phyloP scores from a whole-genome alignment of 2,888 invertebrate species.

The Enchytraeus crypticus region DNA sequence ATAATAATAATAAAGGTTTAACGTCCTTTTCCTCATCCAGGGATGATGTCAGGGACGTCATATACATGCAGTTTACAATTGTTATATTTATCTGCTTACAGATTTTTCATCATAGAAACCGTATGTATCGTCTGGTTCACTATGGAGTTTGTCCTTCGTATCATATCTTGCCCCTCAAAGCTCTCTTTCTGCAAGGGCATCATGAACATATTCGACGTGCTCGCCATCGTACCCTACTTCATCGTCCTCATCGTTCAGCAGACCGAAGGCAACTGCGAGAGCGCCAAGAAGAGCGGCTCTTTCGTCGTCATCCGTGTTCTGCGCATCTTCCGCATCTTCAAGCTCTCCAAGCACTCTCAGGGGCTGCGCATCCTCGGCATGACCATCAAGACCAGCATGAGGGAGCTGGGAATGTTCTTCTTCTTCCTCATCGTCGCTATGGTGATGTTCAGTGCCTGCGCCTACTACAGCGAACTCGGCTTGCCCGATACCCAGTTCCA shows the following conservation, averaged over 20 bases:
- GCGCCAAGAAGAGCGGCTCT: slow-evolving; percentile 29
- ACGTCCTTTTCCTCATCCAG: no score
- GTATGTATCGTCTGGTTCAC: slow-evolving; percentile 47
- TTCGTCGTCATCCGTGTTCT: slow-evolving; percentile 38
- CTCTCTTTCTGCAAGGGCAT: slow-evolving; percentile 34
- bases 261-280: slow-evolving; percentile 30
- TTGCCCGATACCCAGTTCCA: slow-evolving; percentile 33
- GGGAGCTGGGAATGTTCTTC: slow-evolving; percentile 43
- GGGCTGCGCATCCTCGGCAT: slow-evolving; percentile 44
- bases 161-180: slow-evolving; percentile 37
- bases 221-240: slow-evolving; percentile 45
- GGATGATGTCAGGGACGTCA: no score
- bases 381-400: slow-evolving; percentile 40
- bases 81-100: no score
- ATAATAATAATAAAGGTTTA: no score
- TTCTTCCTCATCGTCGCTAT: slow-evolving; percentile 45
- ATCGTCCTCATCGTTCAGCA: slow-evolving; percentile 33
- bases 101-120: slow-evolving; percentile 44
- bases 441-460: slow-evolving; percentile 42
- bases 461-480: slow-evolving; percentile 43
- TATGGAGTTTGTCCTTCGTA: slow-evolving; percentile 39
- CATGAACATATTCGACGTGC: slow-evolving; percentile 45
- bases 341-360: slow-evolving; percentile 44
- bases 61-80: no score
- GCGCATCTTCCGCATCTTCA: slow-evolving; percentile 42